Conservation (phyloP, 2,113 vertebrate species). For the Progne subis region DNA sequence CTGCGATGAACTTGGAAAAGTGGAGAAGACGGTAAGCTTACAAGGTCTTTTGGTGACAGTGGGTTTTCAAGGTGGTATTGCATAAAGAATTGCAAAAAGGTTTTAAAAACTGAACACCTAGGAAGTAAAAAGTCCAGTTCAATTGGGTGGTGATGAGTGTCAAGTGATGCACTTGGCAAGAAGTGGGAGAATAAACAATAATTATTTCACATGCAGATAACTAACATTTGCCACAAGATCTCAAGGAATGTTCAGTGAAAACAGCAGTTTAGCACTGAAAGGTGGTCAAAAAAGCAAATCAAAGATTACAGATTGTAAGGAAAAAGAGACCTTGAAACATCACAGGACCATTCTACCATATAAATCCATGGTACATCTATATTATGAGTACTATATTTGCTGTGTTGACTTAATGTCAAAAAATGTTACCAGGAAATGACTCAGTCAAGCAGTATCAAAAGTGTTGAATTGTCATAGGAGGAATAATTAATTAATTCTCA, state of each 20-base stretch:
- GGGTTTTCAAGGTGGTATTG: background rate
- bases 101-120: background rate
- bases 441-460: background rate
- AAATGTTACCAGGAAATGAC: background rate
- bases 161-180: background rate
- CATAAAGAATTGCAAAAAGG: background rate
- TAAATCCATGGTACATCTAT: background rate
- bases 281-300: background rate
- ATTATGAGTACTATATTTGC: background rate
- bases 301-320: background rate
- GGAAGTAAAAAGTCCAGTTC: background rate
- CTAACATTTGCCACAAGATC: background rate
- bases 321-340: background rate
- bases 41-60: background rate
- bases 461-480: background rate
- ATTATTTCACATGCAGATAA: background rate
- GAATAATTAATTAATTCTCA: background rate
- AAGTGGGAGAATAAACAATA: background rate
- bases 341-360: background rate
- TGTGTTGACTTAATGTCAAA: background rate
- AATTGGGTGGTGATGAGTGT: accelerated
- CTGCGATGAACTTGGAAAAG: background rate
- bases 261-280: background rate
- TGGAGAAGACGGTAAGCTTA: background rate
- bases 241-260: background rate